Evolutionary conservation across 2,888 invertebrate species (phyloP), one percentile per base, ranked within the genome.

Genomic region (Parnassius glacialis): DNA sequence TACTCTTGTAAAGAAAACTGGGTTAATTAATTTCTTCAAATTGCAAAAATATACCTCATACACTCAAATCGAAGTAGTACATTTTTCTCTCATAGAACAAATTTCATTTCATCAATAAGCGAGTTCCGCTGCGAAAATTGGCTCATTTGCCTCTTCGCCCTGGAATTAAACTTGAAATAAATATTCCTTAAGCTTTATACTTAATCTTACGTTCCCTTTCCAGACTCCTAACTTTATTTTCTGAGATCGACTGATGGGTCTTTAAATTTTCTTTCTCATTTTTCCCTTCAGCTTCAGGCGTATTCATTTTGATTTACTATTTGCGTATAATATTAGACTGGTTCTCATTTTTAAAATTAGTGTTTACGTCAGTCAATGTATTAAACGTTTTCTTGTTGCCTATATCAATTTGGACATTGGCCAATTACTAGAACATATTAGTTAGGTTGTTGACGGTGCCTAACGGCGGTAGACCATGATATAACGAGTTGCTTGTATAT

Each of bases 381-480:
- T 57, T 50, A 43, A 57, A 57, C 12, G 42, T 52, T 61, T 51
- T 16, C 47, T 52, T 47, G 57, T 45, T 45, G 25, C 52, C 13
- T 61, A 10, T 61, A 16, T 51, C 45, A n/a, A 52, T 59, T 63
- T 63, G 63, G 63, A 63, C 52, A 59, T 59, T 56, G 59, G 63
- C 63, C 63, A 63, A 56, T 63, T 59, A 52, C 59, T 59, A 63
- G 63, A 56, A 63, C 59, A 59, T 63, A 59, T 59, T 59, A 59
- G 50, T 44, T 50, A 41, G 10, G 54, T 44, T 16, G 56, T 54
- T 42, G 42, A 50, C 58, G 55, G 51, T 55, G 51, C 43, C 20
- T 47, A 47, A 20, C 55, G 25, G 50, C 20, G 51, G 16, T 25
- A 16, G 52, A 55, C 50, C 25, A 52, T 13, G 41, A 20, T 51